A percentile compares a stretch with the other conserved stretches of the same genome.
Conservation (phyloP, 2,888 invertebrate species). For the Mechanitis mazaeus region DNA sequence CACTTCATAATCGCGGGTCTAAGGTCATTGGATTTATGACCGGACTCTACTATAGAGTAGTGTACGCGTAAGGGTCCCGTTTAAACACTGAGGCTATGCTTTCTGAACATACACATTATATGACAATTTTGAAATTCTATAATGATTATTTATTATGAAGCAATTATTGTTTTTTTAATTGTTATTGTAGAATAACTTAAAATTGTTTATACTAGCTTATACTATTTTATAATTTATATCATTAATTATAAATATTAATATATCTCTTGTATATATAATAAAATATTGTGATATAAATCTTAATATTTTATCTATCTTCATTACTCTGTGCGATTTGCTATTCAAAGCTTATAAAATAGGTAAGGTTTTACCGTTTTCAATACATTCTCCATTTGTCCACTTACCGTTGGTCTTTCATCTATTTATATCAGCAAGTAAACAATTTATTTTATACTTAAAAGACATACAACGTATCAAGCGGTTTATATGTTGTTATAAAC, state of each 20-base stretch:
- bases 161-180: too few species aligned
- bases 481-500: too few species aligned
- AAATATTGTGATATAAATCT: neutral
- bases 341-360: conserved; percentile 10
- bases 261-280: neutral
- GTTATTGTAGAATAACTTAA: too few species aligned
- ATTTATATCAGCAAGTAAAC: neutral
- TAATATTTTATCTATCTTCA: neutral
- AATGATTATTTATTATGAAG: too few species aligned
- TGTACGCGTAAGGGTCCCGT: too few species aligned
- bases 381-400: conserved; percentile 13
- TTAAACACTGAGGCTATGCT: too few species aligned
- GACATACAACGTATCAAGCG: too few species aligned
- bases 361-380: conserved; percentile 15
- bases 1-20: conserved; percentile 24
- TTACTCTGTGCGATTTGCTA: conserved; percentile 16
- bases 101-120: too few species aligned
- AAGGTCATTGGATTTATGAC: conserved; percentile 23
- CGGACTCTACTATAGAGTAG: neutral
- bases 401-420: neutral
- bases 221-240: neutral
- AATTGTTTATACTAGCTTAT: too few species aligned
- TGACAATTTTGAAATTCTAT: too few species aligned
- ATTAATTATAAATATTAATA: neutral
- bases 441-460: too few species aligned